These are phyloP conservation scores for Rhyacophila evoluta DNA, from an alignment of 2,888 invertebrate species.

Conservation along the genomic window DNA sequence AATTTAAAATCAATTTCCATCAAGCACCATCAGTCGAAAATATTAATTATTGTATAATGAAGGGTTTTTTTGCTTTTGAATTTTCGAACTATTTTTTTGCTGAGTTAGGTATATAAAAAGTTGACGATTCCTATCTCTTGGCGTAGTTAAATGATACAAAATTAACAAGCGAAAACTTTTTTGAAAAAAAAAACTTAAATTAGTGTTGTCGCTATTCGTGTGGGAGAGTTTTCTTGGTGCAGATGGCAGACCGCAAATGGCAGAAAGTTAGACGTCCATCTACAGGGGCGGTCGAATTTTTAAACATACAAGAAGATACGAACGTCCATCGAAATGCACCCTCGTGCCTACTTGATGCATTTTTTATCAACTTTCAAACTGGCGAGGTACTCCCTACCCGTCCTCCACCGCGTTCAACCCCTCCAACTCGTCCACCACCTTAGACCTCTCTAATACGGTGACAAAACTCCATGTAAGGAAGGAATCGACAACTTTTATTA, in stretches of 20 bases:
- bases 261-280: not conserved
- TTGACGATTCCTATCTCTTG: not conserved
- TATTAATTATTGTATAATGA: not conserved
- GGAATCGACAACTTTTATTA: not conserved
- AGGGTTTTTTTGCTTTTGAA: not conserved
- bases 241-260: not conserved
- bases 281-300: conserved; percentile 23
- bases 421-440: too few relatives aligned
- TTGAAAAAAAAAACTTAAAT: not conserved
- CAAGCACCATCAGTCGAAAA: too few relatives aligned
- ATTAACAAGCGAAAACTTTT: not conserved
- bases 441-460: not conserved
- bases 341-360: conserved; percentile 44
- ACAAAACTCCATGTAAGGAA: not conserved
- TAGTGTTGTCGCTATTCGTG: not conserved
- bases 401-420: conserved; percentile 14
- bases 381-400: conserved; percentile 33
- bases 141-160: not conserved
- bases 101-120: not conserved
- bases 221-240: not conserved
- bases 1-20: too few relatives aligned
- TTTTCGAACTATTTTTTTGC: not conserved
- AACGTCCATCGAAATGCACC: conserved; percentile 39
- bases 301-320: conserved; percentile 10
- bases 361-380: conserved; percentile 40